A percentile compares a stretch with the other conserved stretches of the same genome.
These are phyloP conservation scores for Diabrotica balteata DNA, from an alignment of 2,888 invertebrate genomes.

Conservation along the genomic window DNA sequence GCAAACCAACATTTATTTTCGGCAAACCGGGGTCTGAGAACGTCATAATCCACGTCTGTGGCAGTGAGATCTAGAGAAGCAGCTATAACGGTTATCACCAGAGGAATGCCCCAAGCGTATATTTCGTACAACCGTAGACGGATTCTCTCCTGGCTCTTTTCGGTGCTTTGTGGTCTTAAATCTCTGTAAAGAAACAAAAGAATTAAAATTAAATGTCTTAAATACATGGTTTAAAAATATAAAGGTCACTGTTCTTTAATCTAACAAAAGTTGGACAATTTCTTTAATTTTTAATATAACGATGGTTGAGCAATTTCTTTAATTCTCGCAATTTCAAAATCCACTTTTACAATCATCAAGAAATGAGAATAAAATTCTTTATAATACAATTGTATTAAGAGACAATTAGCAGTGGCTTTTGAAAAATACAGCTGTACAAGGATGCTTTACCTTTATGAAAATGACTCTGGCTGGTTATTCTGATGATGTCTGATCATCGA, in stretches of 20 bases:
- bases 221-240: neutral
- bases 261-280: neutral
- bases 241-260: neutral
- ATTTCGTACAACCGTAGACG: conserved; percentile 80
- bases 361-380: too few species aligned
- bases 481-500: too few species aligned
- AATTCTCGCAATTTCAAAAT: too few species aligned
- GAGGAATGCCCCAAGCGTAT: conserved; percentile 87
- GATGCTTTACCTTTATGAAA: too few species aligned
- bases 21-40: conserved; percentile 79
- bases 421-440: too few species aligned
- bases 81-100: conserved; percentile 77
- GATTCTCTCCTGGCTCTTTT: conserved; percentile 83
- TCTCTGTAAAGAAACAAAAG: conserved; percentile 66
- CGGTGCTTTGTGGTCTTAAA: conserved; percentile 82
- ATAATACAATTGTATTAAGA: too few species aligned
- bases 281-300: neutral
- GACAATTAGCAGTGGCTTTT: too few species aligned
- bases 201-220: neutral
- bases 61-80: conserved; percentile 73
- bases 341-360: too few species aligned
- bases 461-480: too few species aligned
- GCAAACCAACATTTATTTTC: conserved; percentile 84
- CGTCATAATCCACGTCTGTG: conserved; percentile 64
- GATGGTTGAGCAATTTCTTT: too few species aligned